These are phyloP conservation scores for Catostylus mosaicus DNA, from an alignment of 30 jellyfish, hydroid and myxozoan genomes.

Conservation along the genomic window DNA sequence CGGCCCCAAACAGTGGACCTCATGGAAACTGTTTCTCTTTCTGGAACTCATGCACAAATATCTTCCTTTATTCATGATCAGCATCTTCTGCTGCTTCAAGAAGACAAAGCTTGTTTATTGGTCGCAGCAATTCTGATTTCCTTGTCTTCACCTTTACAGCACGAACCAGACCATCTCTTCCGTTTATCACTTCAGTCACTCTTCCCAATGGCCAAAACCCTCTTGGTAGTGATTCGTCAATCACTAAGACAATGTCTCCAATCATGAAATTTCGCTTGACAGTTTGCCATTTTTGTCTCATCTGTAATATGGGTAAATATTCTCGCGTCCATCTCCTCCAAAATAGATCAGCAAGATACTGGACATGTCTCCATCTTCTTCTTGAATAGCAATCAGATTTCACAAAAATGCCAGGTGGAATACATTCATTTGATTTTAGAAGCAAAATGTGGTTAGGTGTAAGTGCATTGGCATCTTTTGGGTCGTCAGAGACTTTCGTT, in stretches of 20 bases:
- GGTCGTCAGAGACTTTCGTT: constrained; percentile 59
- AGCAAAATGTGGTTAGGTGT: constrained; percentile 73
- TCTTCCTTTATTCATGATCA: neutral
- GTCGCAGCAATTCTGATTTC: constrained; percentile 34
- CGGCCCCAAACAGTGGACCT: no score
- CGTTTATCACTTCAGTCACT: neutral
- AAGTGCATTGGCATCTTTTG: constrained; percentile 45
- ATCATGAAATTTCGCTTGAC: constrained; percentile 2
- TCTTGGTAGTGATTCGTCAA: constrained; percentile 10
- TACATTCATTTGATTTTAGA: constrained; percentile 6
- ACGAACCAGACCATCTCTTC: constrained; percentile 60
- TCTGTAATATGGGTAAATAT: constrained; percentile 30
- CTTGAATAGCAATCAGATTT: constrained; percentile 3
- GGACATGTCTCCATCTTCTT: constrained; percentile 45
- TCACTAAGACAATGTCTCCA: constrained; percentile 13
- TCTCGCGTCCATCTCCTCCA: constrained; percentile 41
- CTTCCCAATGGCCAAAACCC: constrained; percentile 45
- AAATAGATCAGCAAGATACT: constrained; percentile 39
- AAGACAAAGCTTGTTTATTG: constrained; percentile 19
- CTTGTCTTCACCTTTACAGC: constrained; percentile 31
- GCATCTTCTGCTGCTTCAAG: constrained; percentile 33
- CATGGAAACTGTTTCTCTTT: no score
- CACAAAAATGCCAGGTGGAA: constrained; percentile 17
- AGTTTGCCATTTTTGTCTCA: constrained; percentile 36
- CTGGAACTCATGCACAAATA: no score